A percentile compares a stretch with the other conserved stretches of the same genome.
These are phyloP conservation scores for Perccottus glenii DNA, from an alignment of 2,113 vertebrate species.

Conservation along the genomic window DNA sequence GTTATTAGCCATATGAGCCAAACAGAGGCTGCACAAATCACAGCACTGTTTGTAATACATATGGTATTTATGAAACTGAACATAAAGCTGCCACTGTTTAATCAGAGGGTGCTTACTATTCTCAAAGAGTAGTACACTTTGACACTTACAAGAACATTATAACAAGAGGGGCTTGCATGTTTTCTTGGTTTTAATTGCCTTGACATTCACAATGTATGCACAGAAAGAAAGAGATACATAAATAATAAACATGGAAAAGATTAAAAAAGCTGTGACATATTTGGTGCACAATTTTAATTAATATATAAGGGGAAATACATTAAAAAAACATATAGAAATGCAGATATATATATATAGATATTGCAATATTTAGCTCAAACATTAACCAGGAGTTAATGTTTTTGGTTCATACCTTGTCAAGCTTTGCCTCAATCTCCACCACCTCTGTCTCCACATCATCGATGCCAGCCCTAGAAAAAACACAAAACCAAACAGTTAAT, in stretches of 20 bases:
- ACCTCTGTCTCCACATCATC: slow-evolving; percentile 98
- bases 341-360: no score
- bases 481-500: slow-evolving; percentile 42
- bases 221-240: neutral
- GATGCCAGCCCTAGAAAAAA: slow-evolving; percentile 87
- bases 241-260: neutral
- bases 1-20: no score
- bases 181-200: slow-evolving; percentile 33
- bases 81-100: slow-evolving; percentile 21
- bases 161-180: slow-evolving; percentile 10
- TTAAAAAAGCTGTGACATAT: neutral
- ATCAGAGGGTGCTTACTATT: slow-evolving; percentile 2
- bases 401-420: slow-evolving; percentile 89
- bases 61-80: neutral
- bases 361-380: slow-evolving; percentile 1
- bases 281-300: no score
- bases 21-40: slow-evolving; percentile 4
- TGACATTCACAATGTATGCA: slow-evolving; percentile 35
- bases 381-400: slow-evolving; percentile 1
- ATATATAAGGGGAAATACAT: no score
- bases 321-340: no score
- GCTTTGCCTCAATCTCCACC: slow-evolving; percentile 93
- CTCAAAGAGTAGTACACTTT: slow-evolving; percentile 7
- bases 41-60: neutral
- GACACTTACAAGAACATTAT: slow-evolving; percentile 5